phyloP scores from a whole-genome alignment of 1,140 invertebrate genomes.

The Streblospio benedicti region DNA sequence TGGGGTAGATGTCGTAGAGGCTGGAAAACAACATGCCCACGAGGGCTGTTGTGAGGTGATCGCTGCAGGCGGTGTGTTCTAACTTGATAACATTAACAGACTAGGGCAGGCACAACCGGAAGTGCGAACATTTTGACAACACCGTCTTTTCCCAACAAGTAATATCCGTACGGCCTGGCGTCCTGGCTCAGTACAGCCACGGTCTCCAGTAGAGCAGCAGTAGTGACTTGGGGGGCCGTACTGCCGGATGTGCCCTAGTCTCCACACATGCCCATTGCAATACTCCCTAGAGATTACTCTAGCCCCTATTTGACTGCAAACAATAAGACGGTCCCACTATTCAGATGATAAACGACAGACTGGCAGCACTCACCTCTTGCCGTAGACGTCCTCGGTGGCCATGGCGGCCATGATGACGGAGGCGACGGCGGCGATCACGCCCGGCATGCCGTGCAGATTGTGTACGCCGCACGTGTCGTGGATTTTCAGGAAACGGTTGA shows the following conservation, averaged over 20 bases:
- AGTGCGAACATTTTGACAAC: too few relatives aligned
- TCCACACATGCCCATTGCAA: not conserved
- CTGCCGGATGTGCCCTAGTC: not conserved
- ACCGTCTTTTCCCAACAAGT: too few relatives aligned
- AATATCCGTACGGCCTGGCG: too few relatives aligned
- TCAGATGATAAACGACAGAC: not conserved
- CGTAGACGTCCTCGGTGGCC: constrained; percentile 53
- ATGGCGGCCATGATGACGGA: constrained; percentile 66
- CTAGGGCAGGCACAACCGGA: not conserved
- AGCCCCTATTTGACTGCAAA: not conserved
- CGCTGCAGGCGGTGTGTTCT: not conserved
- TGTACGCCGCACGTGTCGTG: constrained; percentile 92
- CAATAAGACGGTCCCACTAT: not conserved
- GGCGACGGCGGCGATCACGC: constrained; percentile 70
- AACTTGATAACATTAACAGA: not conserved
- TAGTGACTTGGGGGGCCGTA: not conserved
- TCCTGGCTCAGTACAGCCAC: too few relatives aligned
- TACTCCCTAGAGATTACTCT: not conserved
- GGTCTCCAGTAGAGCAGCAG: not conserved
- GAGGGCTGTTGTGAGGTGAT: not conserved
- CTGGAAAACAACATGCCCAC: not conserved
- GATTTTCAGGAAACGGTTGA: constrained; percentile 62
- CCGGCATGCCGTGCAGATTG: constrained; percentile 93
- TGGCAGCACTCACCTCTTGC: not conserved
- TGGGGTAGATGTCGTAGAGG: not conserved